Percentiles rank a stretch among this genome's conserved stretches.
These are phyloP conservation scores for Aurelia aurita DNA, from an alignment of 30 jellyfish, hydroid and myxozoan genomes.

Conservation along the genomic window DNA sequence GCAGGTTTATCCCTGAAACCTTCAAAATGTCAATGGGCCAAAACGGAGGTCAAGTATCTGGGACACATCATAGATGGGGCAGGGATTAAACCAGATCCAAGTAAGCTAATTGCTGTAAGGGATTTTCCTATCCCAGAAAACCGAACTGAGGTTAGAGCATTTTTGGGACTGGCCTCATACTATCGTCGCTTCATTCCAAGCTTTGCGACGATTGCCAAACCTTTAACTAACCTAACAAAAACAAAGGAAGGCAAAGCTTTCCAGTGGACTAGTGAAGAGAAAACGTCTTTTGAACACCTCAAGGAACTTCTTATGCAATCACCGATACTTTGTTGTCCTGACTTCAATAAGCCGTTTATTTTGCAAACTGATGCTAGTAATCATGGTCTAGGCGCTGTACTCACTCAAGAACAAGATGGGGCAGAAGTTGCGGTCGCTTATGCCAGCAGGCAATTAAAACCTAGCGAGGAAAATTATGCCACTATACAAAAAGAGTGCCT, in stretches of 20 bases:
- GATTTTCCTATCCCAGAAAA: slow-evolving; percentile 22
- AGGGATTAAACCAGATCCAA: slow-evolving; percentile 60
- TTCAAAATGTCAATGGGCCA: slow-evolving; percentile 20
- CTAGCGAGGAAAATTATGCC: slow-evolving; percentile 12
- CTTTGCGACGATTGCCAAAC: slow-evolving; percentile 45
- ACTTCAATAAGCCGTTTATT: slow-evolving; percentile 13
- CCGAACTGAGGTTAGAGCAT: neutral
- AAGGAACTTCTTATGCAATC: neutral
- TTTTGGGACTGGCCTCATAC: neutral
- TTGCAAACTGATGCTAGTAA: slow-evolving; percentile 61
- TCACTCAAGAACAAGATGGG: slow-evolving; percentile 42
- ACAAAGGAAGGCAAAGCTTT: neutral
- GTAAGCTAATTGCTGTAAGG: neutral
- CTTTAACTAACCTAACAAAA: slow-evolving; percentile 5
- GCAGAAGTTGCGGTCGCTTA: slow-evolving; percentile 45
- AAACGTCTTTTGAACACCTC: slow-evolving; percentile 28
- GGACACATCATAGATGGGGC: slow-evolving; percentile 19
- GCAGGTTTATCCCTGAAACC: slow-evolving; percentile 34
- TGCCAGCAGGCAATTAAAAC: slow-evolving; percentile 50
- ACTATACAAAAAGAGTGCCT: too few species aligned
- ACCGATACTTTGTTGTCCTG: slow-evolving; percentile 67
- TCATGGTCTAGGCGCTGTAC: slow-evolving; percentile 64
- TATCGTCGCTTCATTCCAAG: slow-evolving; percentile 48
- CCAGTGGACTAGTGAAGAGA: slow-evolving; percentile 24
- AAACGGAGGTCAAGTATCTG: slow-evolving; percentile 12